Evolutionary conservation across 1,140 invertebrate genomes (phyloP), one percentile per base, ranked within the genome.

Genomic region (Hermetia illucens): DNA sequence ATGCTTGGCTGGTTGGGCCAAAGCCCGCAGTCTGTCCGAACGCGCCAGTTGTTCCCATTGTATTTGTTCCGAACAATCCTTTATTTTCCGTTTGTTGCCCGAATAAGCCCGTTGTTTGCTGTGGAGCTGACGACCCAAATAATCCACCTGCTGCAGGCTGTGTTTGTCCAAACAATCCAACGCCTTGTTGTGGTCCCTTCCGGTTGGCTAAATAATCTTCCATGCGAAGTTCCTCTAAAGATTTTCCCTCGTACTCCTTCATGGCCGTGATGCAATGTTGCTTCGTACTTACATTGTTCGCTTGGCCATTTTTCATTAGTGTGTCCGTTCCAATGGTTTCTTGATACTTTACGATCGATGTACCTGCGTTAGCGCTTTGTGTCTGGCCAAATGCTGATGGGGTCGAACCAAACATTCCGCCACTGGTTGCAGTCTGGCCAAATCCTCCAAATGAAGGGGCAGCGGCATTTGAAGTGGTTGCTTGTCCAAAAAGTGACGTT

Each of bases 221-320:
- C 18, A 86, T 63, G 33, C 93, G 69, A 2, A 98, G 61, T 62
- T 98, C 93, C 63, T 96, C 92, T 18, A 97, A 61, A 1, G 87
- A 92, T 66, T 97, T 97, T 17, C 54, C 65, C 54, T 97, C 91
- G 64, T 97, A 97, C 53, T 97, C 91, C 66, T 96, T 94, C 93
- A 96, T 97, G 42, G 83, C 87, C 4, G 88, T 92, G 27, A 97
- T 97, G 55, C 90, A 95, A 56, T 94, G 86, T 61, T 95, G 89
- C 48, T 84, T 75, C 2, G 89, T 96, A 40, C 74, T 83, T 43
- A 98, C 90, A 39, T 68, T 89, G 46, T 76, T 75, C 2, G 79
- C 74, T 9, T 73, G 70, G 3, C 85, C 86, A 60, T 79, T 79
- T 61, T 95, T 95, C 36, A 88, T 71, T 67, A 96, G 83, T 1